Evolutionary conservation across 1,140 invertebrate species (phyloP).

Genomic region (Nephila pilipes): DNA sequence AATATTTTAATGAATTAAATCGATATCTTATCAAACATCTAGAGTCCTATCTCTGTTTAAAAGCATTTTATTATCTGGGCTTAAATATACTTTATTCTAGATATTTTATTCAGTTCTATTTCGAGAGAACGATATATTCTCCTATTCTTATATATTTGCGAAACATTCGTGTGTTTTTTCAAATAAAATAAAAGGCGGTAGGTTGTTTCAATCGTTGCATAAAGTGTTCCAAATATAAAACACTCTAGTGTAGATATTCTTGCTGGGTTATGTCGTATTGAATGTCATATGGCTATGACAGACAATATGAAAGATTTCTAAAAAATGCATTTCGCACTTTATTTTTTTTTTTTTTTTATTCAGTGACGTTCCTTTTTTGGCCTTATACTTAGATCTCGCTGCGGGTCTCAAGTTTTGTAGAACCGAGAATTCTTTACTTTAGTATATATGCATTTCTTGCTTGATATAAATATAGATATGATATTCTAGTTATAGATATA

Average conservation of each 20-base stretch:
- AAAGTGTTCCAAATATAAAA: neutral
- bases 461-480: too few relatives aligned
- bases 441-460: neutral
- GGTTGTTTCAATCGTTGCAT: neutral
- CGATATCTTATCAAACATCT: too few relatives aligned
- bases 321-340: neutral
- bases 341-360: neutral
- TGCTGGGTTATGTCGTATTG: neutral
- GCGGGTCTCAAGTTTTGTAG: neutral
- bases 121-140: neutral
- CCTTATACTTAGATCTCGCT: neutral
- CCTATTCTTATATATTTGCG: neutral
- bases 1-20: too few relatives aligned
- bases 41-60: too few relatives aligned
- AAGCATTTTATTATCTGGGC: too few relatives aligned
- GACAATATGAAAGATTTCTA: neutral
- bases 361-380: too few relatives aligned
- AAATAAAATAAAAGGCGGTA: neutral
- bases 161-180: neutral
- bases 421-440: neutral
- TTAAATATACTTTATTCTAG: too few relatives aligned
- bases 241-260: neutral
- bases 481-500: too few relatives aligned
- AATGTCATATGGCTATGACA: neutral
- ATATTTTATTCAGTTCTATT: too few relatives aligned